A percentile compares a stretch with the other conserved stretches of the same genome.
Conservation (phyloP, 2,888 invertebrate species). For the Didymodactylos carnosus region DNA sequence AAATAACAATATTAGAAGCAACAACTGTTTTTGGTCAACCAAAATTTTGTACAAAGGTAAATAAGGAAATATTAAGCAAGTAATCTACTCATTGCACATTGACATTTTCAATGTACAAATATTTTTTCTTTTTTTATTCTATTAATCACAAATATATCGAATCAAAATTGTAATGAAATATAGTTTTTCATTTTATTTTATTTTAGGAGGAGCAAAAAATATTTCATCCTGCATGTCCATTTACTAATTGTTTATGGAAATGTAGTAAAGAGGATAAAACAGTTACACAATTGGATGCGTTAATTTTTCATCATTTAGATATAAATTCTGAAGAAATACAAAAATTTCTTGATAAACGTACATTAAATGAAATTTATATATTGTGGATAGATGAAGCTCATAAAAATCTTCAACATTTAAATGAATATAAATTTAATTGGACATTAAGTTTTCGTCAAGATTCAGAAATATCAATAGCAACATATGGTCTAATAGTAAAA, state of each 20-base stretch:
- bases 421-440: conserved; percentile 10
- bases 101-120: too few relatives aligned
- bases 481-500: conserved; percentile 3
- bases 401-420: not conserved
- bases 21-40: not conserved
- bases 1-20: not conserved
- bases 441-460: conserved; percentile 7
- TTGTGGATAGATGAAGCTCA: conserved; percentile 13
- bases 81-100: too few relatives aligned
- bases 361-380: conserved; percentile 4
- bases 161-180: too few relatives aligned
- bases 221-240: not conserved
- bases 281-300: too few relatives aligned
- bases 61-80: too few relatives aligned
- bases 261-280: not conserved
- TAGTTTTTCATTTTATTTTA: too few relatives aligned
- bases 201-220: too few relatives aligned
- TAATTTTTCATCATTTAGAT: conserved; percentile 10
- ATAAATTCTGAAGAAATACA: not conserved
- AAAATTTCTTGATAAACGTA: not conserved
- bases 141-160: too few relatives aligned
- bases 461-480: conserved; percentile 5
- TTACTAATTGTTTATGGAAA: conserved; percentile 3
- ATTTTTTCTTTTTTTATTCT: too few relatives aligned
- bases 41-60: not conserved